Evolutionary conservation across 1,140 invertebrate species (phyloP).

Genomic region (Agrilus planipennis): DNA sequence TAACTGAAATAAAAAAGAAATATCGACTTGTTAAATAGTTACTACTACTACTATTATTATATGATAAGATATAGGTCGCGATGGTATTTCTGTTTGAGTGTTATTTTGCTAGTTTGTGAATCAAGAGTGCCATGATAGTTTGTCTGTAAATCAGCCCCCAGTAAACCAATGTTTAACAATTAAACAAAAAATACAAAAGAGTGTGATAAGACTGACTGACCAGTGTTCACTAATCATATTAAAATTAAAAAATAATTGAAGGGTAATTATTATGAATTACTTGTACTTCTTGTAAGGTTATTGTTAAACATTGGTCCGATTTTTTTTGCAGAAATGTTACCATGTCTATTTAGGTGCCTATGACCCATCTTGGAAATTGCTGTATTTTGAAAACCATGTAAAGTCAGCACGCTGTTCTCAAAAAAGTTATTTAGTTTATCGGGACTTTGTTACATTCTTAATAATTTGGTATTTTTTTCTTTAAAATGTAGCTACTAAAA

Average conservation of each 20-base stretch:
- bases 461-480: background rate
- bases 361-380: constrained; percentile 8
- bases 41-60: no score
- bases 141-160: constrained; percentile 16
- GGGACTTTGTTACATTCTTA: background rate
- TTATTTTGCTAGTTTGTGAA: constrained; percentile 13
- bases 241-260: no score
- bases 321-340: constrained; percentile 11
- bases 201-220: constrained; percentile 14
- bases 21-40: no score
- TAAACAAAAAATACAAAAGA: constrained; percentile 8
- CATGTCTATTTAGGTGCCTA: constrained; percentile 16
- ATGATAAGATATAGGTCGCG: no score
- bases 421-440: background rate
- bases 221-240: no score
- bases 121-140: constrained; percentile 15
- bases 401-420: constrained; percentile 9
- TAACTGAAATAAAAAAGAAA: no score
- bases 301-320: constrained; percentile 13
- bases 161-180: constrained; percentile 13
- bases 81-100: constrained; percentile 10
- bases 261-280: no score
- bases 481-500: no score
- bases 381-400: no score
- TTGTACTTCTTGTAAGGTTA: no score